These are phyloP conservation scores for Neosilurus hyrtlii DNA, from an alignment of 2,797 vertebrate genomes.

Conservation along the genomic window DNA sequence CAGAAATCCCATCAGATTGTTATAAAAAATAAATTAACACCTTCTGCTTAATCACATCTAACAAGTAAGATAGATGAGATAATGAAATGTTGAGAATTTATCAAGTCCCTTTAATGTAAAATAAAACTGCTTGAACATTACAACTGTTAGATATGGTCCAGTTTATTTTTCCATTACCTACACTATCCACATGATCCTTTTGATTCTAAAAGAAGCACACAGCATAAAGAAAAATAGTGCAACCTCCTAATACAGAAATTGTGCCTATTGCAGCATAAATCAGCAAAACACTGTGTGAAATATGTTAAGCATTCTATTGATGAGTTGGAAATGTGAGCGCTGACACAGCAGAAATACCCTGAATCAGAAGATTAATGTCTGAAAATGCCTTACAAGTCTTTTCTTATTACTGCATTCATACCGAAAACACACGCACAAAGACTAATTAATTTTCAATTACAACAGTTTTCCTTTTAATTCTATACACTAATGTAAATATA, in stretches of 20 bases:
- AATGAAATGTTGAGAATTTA: not conserved
- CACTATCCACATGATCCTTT: not conserved
- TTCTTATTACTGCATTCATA: constrained; percentile 58
- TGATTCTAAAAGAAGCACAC: not conserved
- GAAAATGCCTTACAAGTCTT: constrained; percentile 52
- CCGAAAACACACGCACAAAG: constrained; percentile 55
- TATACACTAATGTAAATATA: constrained; percentile 38
- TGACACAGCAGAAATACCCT: constrained; percentile 64
- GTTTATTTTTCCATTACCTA: not conserved
- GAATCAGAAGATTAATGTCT: constrained; percentile 66
- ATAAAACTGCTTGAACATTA: not conserved
- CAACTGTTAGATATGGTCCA: not conserved
- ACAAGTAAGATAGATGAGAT: not conserved
- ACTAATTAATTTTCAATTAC: constrained; percentile 64
- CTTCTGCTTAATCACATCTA: not conserved
- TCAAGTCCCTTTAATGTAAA: not conserved
- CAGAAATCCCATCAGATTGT: not conserved
- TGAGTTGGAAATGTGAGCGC: constrained; percentile 65
- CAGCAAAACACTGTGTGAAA: constrained; percentile 68
- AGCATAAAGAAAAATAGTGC: not conserved
- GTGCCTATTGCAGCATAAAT: constrained; percentile 61
- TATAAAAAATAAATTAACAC: not conserved
- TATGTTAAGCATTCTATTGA: constrained; percentile 64
- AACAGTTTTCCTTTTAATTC: constrained; percentile 23
- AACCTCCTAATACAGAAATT: not conserved